phyloP scores from a whole-genome alignment of 2,888 invertebrate species.

The Limnephilus rhombicus region DNA sequence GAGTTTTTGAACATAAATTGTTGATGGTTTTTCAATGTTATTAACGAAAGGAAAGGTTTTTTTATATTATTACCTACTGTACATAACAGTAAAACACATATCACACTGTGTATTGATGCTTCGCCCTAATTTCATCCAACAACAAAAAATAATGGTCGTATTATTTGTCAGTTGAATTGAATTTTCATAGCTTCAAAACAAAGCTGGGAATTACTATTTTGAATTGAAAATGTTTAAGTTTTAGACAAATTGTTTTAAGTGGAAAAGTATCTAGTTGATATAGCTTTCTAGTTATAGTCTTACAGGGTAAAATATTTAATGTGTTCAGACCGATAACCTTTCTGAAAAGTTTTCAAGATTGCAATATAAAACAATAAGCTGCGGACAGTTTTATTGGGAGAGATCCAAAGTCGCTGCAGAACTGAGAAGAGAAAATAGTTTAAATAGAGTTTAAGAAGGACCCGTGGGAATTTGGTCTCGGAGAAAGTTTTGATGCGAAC shows the following conservation, averaged over 20 bases:
- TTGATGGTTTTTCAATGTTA: too few relatives aligned
- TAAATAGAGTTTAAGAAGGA: slow-evolving; percentile 1
- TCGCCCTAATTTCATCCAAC: too few relatives aligned
- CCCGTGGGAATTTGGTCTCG: slow-evolving; percentile 41
- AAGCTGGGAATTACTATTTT: background rate
- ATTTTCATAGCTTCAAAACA: background rate
- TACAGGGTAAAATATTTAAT: background rate
- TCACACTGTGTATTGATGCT: too few relatives aligned
- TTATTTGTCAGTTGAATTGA: background rate
- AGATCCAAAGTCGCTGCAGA: background rate
- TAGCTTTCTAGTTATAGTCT: background rate
- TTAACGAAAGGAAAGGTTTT: background rate
- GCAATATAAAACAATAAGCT: background rate
- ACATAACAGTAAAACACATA: too few relatives aligned
- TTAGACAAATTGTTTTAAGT: background rate
- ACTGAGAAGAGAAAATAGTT: background rate
- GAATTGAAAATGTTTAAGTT: background rate
- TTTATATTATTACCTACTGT: background rate
- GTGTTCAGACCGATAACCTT: background rate
- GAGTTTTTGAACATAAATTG: too few relatives aligned
- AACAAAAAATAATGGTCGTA: background rate
- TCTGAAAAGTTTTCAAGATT: background rate
- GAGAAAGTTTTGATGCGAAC: slow-evolving; percentile 63
- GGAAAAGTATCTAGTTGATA: background rate
- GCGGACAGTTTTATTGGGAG: background rate